Base-by-base conservation (phyloP, 2,797 vertebrate genomes). In the Ceryle rudis region DNA sequence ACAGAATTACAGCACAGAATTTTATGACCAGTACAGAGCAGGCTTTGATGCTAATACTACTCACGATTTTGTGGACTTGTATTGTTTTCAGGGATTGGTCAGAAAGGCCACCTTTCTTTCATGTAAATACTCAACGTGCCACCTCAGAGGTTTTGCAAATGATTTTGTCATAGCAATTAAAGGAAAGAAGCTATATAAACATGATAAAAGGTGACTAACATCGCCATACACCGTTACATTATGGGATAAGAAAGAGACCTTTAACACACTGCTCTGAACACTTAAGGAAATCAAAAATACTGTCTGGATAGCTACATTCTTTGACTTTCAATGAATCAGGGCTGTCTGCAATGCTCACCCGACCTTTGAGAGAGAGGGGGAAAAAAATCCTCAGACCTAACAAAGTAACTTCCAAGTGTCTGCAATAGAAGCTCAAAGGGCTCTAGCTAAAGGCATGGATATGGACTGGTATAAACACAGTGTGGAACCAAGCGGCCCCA, bases 101-200 rank as follows among this genome's bases (percentile, higher is more conserved):
- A 87, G 67, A 94, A 94, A 85, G 42, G 80, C 75, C 41, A 83
- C 64, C 71, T 91, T 73, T 72, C 77, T 84, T 77, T 52, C 15
- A 52, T 14, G 65, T 79, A 72, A 60, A 82, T 86, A 86, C 72
- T 47, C 89, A 93, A 35, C 55, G 55, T 93, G 58, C 49, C 33
- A 57, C 65, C 69, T 35, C 54, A 55, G 58, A 92, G 84, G 54
- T 81, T 94, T 95, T 82, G 61, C 83, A 93, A 86, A 86, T 81
- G 49, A 90, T 96, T 95, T 92, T 90, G 72, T 86, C 78, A 71
- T 2, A 89, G 39, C 91, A 96, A 96, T 96, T 93, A 95, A 79
- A 54, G 42, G 64, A 90, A 73, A 80, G 64, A 95, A 95, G 91
- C 61, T 69, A 71, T 47, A 74, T 52, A 66, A 86, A 88, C 83